Percentiles rank a stretch among this genome's conserved stretches.
Conservation (phyloP, 2,797 vertebrate species). For the Pangasius krempfi region DNA sequence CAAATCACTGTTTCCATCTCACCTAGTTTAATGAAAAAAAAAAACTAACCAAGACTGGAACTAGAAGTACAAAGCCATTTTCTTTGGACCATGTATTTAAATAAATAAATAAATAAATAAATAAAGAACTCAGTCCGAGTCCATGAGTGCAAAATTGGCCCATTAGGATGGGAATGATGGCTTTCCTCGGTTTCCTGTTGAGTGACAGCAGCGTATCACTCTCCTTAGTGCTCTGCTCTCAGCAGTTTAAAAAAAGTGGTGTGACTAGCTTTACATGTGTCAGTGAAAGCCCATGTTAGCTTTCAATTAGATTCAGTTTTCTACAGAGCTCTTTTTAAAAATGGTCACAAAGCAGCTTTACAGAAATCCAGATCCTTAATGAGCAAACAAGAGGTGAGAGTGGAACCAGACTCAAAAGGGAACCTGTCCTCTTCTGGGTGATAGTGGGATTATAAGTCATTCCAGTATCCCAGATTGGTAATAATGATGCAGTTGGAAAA, state of each 20-base stretch:
- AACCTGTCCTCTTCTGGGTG: not conserved
- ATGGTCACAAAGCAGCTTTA: not conserved
- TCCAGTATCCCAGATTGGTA: not conserved
- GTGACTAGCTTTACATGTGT: not conserved
- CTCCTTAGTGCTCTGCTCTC: not conserved
- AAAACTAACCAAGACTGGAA: not conserved
- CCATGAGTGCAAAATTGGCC: not conserved
- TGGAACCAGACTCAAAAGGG: not conserved
- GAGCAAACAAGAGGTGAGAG: not conserved
- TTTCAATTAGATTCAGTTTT: not conserved
- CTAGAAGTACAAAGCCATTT: not conserved
- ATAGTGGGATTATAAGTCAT: not conserved
- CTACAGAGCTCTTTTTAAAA: not conserved
- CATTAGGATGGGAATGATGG: not conserved
- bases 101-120: no score
- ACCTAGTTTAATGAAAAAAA: not conserved
- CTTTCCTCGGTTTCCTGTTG: not conserved
- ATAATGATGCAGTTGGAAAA: not conserved
- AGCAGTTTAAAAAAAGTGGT: not conserved
- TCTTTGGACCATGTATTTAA: not conserved
- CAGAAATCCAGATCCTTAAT: constrained; percentile 4
- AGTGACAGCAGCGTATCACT: not conserved
- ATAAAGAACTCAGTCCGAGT: not conserved
- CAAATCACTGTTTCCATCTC: not conserved
- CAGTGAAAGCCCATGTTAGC: not conserved